A percentile compares a stretch with the other conserved stretches of the same genome.
Evolutionary conservation across 2,888 invertebrate genomes (phyloP).

Genomic region (Rhimphoctona megacephalus): DNA sequence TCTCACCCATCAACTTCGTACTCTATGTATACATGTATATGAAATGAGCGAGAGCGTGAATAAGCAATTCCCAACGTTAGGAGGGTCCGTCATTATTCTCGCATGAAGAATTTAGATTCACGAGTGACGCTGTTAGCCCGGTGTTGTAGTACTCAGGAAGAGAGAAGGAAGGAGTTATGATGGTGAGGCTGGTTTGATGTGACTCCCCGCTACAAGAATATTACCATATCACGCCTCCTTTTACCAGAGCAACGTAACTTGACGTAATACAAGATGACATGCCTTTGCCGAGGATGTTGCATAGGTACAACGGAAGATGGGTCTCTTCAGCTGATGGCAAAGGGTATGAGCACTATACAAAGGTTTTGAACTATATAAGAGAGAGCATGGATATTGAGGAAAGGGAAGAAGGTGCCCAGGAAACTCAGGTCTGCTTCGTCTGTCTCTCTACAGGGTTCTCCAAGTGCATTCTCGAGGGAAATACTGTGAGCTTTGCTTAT

Average conservation of each 20-base stretch:
- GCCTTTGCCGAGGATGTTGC: constrained; percentile 29
- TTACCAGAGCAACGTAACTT: constrained; percentile 41
- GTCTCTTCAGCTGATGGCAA: constrained; percentile 10
- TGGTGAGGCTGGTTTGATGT: constrained; percentile 41
- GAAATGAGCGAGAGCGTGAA: constrained; percentile 57
- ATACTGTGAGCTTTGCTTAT: constrained; percentile 69
- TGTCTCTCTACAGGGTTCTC: constrained; percentile 29
- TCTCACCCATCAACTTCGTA: constrained; percentile 17
- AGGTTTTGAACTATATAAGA: constrained; percentile 35
- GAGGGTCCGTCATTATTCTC: constrained; percentile 76
- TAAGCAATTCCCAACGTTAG: constrained; percentile 62
- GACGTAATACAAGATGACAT: constrained; percentile 55
- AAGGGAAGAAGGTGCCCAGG: constrained; percentile 46
- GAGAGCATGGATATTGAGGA: constrained; percentile 40
- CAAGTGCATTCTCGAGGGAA: constrained; percentile 70
- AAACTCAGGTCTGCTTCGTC: constrained; percentile 45
- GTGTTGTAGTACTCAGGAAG: constrained; percentile 30
- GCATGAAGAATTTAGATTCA: constrained; percentile 78
- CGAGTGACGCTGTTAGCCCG: constrained; percentile 71
- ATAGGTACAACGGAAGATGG: constrained; percentile 26
- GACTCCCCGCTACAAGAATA: constrained; percentile 37
- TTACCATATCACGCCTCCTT: constrained; percentile 27
- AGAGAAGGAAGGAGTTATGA: constrained; percentile 19
- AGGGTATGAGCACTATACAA: constrained; percentile 34
- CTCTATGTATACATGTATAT: constrained; percentile 14